Percentiles rank a stretch among this genome's conserved stretches.
Conservation (phyloP, 2,797 vertebrate genomes). For the Oreochromis mossambicus region DNA sequence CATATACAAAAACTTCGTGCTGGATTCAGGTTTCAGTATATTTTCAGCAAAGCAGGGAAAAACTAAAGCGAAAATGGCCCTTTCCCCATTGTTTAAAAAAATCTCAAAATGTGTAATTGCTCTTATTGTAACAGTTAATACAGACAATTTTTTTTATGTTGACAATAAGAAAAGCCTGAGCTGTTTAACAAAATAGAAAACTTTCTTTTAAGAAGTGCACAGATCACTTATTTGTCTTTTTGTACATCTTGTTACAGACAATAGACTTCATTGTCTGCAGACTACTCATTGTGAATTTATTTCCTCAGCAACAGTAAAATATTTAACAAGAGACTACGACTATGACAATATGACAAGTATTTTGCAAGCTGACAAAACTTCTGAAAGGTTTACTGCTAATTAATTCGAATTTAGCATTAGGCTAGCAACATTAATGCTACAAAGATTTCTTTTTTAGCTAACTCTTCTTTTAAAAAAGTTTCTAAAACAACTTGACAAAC, state of each 20-base stretch:
- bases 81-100: neutral
- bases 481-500: neutral
- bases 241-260: neutral
- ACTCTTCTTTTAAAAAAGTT: neutral
- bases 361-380: neutral
- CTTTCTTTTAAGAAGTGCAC: neutral
- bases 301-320: neutral
- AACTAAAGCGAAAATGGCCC: neutral
- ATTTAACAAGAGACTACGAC: neutral
- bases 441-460: neutral
- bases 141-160: neutral
- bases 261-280: neutral
- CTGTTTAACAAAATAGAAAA: neutral
- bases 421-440: too few species aligned
- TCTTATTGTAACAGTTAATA: neutral
- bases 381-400: neutral
- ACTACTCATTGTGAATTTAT: neutral
- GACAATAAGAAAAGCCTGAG: neutral
- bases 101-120: neutral
- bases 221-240: neutral
- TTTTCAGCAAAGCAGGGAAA: neutral
- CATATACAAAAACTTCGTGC: neutral
- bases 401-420: neutral
- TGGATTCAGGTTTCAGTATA: neutral
- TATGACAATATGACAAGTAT: neutral